phyloP scores from a whole-genome alignment of 1,140 invertebrate genomes.

The Halyomorpha halys region DNA sequence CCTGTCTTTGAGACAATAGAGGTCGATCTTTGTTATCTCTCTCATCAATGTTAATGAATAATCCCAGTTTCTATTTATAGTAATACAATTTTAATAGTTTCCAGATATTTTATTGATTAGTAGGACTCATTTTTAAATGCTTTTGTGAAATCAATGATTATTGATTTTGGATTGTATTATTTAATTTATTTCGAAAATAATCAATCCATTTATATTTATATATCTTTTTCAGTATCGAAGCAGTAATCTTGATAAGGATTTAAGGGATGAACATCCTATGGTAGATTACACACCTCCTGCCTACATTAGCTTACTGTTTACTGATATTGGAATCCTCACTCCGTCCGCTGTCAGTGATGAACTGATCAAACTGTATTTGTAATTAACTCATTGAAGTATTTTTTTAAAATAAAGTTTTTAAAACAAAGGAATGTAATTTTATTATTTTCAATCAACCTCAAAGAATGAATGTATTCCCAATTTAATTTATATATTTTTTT shows the following conservation, averaged over 20 bases:
- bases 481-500: too few species aligned
- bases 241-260: slow-evolving; percentile 46
- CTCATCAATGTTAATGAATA: too few species aligned
- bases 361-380: slow-evolving; percentile 91
- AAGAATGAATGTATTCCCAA: too few species aligned
- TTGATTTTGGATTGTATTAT: neutral
- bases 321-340: slow-evolving; percentile 89
- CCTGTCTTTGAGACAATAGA: too few species aligned
- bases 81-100: too few species aligned
- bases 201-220: neutral
- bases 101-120: too few species aligned
- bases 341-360: slow-evolving; percentile 95
- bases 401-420: neutral
- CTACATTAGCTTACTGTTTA: slow-evolving; percentile 87
- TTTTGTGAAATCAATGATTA: neutral
- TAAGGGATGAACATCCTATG: slow-evolving; percentile 67
- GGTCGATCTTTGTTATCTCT: too few species aligned
- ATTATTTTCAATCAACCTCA: too few species aligned
- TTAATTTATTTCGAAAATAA: neutral
- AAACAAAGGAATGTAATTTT: neutral
- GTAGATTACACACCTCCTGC: slow-evolving; percentile 94
- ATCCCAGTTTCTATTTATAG: too few species aligned
- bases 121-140: neutral
- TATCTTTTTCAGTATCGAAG: slow-evolving; percentile 58
- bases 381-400: slow-evolving; percentile 23